A percentile compares a stretch with the other conserved stretches of the same genome.
These are phyloP conservation scores for Megaceryle alcyon DNA, from an alignment of 2,797 vertebrate genomes.

Conservation along the genomic window DNA sequence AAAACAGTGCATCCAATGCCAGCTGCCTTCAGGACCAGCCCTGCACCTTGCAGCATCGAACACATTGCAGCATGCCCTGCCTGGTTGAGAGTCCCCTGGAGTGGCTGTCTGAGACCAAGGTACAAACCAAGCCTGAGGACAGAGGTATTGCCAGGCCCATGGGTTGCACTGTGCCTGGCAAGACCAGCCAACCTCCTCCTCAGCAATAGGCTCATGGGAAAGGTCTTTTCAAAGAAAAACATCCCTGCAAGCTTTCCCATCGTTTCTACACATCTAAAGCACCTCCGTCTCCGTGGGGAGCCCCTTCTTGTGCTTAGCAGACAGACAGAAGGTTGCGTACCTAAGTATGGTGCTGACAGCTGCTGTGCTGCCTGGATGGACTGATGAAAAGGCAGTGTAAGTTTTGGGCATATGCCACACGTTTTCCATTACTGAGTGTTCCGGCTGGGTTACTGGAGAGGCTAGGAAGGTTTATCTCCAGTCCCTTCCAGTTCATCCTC, in stretches of 20 bases:
- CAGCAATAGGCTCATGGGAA: background rate
- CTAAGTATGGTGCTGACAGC: background rate
- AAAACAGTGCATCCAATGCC: background rate
- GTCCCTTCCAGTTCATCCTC: background rate
- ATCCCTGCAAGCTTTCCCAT: background rate
- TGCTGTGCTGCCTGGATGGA: background rate
- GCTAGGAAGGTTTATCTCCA: background rate
- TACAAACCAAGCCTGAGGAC: background rate
- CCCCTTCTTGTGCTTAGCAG: background rate
- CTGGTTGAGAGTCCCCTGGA: background rate
- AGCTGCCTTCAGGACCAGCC: background rate
- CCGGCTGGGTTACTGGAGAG: background rate
- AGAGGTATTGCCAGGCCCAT: background rate
- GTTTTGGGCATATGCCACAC: background rate
- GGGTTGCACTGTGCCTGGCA: background rate
- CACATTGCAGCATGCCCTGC: accelerated
- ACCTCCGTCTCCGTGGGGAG: background rate
- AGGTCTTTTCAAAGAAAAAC: background rate
- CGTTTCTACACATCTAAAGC: background rate
- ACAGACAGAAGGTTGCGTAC: background rate
- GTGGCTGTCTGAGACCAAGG: background rate
- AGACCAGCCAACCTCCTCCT: background rate
- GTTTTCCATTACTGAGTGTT: background rate
- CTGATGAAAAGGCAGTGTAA: background rate
- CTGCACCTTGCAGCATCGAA: background rate